phyloP scores from a whole-genome alignment of 2,113 vertebrate species.

The Orycteropus afer region DNA sequence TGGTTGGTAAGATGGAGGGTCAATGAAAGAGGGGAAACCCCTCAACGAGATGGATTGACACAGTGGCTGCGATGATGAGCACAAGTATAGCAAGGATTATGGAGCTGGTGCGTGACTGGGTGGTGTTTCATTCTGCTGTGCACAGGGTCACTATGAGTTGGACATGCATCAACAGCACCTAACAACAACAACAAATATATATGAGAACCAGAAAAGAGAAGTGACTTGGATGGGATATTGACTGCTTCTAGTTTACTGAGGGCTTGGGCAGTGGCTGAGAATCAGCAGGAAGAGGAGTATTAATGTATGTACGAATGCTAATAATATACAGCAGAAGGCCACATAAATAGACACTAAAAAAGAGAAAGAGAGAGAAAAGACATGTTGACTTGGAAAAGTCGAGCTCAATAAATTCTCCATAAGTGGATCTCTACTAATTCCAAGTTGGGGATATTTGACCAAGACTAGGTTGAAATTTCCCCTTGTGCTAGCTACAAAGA shows the following conservation, averaged over 20 bases:
- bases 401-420: constrained; percentile 41
- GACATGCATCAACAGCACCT: too few relatives aligned
- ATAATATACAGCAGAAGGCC: background rate
- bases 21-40: too few relatives aligned
- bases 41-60: too few relatives aligned
- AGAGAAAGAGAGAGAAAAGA: background rate
- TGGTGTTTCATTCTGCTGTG: too few relatives aligned
- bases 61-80: too few relatives aligned
- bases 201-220: background rate
- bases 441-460: constrained; percentile 33
- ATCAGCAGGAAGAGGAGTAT: background rate
- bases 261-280: background rate
- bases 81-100: too few relatives aligned
- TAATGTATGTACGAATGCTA: background rate
- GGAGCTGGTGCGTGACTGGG: too few relatives aligned
- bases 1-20: too few relatives aligned
- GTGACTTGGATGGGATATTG: background rate
- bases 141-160: too few relatives aligned
- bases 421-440: constrained; percentile 18
- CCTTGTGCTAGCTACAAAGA: background rate
- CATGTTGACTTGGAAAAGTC: constrained; percentile 27
- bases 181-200: background rate
- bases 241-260: background rate
- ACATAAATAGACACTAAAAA: background rate
- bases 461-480: constrained; percentile 30